Evolutionary conservation across 2,888 invertebrate species (phyloP).

Genomic region (Drosophila histrio): DNA sequence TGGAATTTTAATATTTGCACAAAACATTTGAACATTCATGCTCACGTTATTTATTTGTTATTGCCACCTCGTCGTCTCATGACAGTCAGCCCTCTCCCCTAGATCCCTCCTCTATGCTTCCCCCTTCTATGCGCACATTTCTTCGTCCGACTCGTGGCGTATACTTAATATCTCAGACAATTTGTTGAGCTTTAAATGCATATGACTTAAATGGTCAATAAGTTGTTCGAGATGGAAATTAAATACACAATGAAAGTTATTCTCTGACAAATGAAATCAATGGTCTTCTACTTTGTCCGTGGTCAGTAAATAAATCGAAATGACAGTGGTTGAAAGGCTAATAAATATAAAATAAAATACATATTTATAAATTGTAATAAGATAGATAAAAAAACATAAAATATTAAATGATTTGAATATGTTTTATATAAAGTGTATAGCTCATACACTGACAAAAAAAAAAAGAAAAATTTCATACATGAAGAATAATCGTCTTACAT

Average conservation of each 20-base stretch:
- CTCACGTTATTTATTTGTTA: conserved; percentile 30
- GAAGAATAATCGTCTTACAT: no score
- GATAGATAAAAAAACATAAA: no score
- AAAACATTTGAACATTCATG: conserved; percentile 40
- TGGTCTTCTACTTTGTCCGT: not conserved
- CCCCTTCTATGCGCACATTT: not conserved
- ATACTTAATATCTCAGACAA: conserved; percentile 25
- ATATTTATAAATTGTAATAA: no score
- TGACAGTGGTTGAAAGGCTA: not conserved
- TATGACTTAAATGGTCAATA: not conserved
- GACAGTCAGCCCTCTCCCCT: not conserved
- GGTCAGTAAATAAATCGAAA: not conserved
- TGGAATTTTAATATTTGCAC: conserved; percentile 49
- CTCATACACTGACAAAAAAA: no score
- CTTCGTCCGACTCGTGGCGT: conserved; percentile 2
- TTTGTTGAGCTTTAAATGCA: not conserved
- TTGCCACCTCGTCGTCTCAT: conserved; percentile 15
- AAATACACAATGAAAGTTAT: not conserved
- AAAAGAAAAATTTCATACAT: no score
- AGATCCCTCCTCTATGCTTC: no score
- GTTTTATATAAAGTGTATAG: not conserved
- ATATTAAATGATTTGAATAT: not conserved
- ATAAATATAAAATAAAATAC: no score
- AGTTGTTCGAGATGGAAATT: not conserved
- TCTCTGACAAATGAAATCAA: not conserved